Evolutionary conservation across 2,888 invertebrate genomes (phyloP).

Genomic region (Xylota sylvarum): DNA sequence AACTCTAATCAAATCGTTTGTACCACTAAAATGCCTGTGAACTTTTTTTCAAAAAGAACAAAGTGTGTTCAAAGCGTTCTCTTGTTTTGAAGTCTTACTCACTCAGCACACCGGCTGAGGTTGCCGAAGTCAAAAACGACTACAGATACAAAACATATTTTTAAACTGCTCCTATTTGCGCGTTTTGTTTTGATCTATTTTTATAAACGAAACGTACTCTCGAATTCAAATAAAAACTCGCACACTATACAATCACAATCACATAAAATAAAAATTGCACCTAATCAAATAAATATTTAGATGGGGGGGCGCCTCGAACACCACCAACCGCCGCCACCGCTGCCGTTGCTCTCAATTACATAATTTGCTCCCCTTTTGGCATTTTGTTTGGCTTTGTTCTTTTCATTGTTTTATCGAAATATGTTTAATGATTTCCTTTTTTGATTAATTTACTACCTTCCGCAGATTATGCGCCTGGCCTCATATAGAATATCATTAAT

Average conservation of each 20-base stretch:
- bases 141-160: constrained; percentile 25
- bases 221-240: not conserved
- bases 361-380: constrained; percentile 25
- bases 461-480: constrained; percentile 34
- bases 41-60: constrained; percentile 22
- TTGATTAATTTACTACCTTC: constrained; percentile 74
- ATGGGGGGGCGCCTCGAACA: constrained; percentile 41
- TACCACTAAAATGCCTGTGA: constrained; percentile 7
- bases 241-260: constrained; percentile 25
- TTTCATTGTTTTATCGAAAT: constrained; percentile 59
- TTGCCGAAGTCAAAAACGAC: not conserved
- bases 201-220: not conserved
- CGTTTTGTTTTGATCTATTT: constrained; percentile 51
- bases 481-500: not conserved
- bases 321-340: not conserved
- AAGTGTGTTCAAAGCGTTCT: not conserved
- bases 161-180: constrained; percentile 20
- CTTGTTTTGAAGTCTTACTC: constrained; percentile 42
- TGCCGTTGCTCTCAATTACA: constrained; percentile 34
- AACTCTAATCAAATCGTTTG: not conserved
- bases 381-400: constrained; percentile 47
- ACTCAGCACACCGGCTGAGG: not conserved
- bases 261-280: constrained; percentile 66
- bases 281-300: constrained; percentile 75
- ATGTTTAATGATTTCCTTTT: constrained; percentile 61